These are phyloP conservation scores for Andrena bucephala DNA, from an alignment of 2,888 invertebrate species.

Conservation along the genomic window DNA sequence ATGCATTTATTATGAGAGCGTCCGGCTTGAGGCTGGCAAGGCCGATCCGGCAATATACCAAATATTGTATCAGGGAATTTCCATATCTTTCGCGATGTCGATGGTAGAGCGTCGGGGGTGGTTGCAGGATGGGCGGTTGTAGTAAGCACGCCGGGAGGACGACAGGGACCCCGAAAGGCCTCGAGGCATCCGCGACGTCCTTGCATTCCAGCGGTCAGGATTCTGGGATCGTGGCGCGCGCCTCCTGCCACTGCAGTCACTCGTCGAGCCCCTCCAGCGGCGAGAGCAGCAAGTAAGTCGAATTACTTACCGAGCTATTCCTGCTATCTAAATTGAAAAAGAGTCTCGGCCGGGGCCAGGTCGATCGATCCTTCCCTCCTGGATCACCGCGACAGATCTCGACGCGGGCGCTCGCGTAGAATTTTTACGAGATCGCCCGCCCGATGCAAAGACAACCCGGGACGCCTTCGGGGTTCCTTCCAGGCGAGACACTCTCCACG, in stretches of 20 bases:
- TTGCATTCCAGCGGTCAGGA: slow-evolving; percentile 94
- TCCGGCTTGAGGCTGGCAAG: slow-evolving; percentile 27
- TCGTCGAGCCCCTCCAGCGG: slow-evolving; percentile 89
- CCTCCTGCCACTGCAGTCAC: slow-evolving; percentile 88
- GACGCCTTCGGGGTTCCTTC: neutral
- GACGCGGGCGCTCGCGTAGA: neutral
- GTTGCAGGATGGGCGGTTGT: slow-evolving; percentile 68
- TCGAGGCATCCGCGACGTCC: slow-evolving; percentile 92
- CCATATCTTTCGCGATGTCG: slow-evolving; percentile 50
- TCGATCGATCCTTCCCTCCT: slow-evolving; percentile 18
- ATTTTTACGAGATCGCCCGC: slow-evolving; percentile 1
- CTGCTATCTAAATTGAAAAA: slow-evolving; percentile 58
- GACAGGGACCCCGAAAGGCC: slow-evolving; percentile 79
- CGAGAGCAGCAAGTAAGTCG: slow-evolving; percentile 90
- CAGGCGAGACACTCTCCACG: neutral
- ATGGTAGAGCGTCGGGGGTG: slow-evolving; percentile 54
- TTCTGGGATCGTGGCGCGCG: slow-evolving; percentile 89
- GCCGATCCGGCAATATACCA: slow-evolving; percentile 39
- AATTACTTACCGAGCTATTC: slow-evolving; percentile 51
- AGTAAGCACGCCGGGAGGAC: slow-evolving; percentile 70
- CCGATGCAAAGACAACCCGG: neutral
- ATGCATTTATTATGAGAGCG: slow-evolving; percentile 49
- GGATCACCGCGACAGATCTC: neutral
- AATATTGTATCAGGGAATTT: slow-evolving; percentile 58
- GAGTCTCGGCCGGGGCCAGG: slow-evolving; percentile 24